phyloP scores from a whole-genome alignment of 2,888 invertebrate genomes.

The Epinotia brunnichana region DNA sequence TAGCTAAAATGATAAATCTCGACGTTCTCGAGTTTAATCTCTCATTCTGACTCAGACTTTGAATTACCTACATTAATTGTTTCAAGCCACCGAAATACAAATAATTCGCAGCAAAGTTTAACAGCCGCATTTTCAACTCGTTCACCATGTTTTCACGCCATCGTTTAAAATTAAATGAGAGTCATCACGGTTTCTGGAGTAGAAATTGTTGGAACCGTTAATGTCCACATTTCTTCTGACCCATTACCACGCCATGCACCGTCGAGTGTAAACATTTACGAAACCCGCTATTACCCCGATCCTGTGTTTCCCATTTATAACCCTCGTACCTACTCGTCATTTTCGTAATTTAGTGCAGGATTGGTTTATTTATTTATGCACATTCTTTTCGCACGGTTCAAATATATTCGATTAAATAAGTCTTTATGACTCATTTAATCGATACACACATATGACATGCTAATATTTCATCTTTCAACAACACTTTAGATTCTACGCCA shows the following conservation, averaged over 20 bases:
- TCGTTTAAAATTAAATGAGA: conserved; percentile 39
- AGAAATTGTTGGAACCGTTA: conserved; percentile 37
- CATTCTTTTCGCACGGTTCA: neutral
- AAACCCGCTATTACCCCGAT: conserved; percentile 35
- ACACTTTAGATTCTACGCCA: too few species aligned
- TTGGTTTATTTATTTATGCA: conserved; percentile 31
- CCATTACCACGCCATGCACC: conserved; percentile 42
- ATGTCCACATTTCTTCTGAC: conserved; percentile 42
- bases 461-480: neutral
- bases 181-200: conserved; percentile 16
- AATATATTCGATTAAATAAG: neutral
- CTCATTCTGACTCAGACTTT: conserved; percentile 1
- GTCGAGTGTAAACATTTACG: conserved; percentile 35
- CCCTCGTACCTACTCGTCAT: conserved; percentile 18
- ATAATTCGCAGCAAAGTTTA: conserved; percentile 13
- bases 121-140: conserved; percentile 12
- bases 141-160: conserved; percentile 28
- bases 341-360: conserved; percentile 36
- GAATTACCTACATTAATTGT: conserved; percentile 15
- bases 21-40: neutral
- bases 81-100: conserved; percentile 22
- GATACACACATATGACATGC: too few species aligned
- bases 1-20: neutral
- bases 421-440: too few species aligned
- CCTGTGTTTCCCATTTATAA: conserved; percentile 37